A percentile compares a stretch with the other conserved stretches of the same genome.
These are phyloP conservation scores for Linnaemya vulpina DNA, from an alignment of 2,888 invertebrate species.

Conservation along the genomic window DNA sequence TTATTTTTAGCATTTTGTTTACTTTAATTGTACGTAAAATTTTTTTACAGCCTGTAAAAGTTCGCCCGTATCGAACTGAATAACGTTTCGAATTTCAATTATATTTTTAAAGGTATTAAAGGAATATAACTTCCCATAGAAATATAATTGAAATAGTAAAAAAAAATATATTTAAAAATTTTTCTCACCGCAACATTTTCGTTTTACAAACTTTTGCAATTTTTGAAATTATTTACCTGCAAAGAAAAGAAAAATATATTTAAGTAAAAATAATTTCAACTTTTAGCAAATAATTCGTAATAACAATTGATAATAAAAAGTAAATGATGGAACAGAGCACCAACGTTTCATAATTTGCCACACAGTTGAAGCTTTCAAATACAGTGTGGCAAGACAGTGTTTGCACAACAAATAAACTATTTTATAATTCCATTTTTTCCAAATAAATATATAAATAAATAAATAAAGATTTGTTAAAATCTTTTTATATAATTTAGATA, in stretches of 20 bases:
- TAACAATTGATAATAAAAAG: not conserved
- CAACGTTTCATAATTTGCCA: not conserved
- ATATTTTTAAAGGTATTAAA: not conserved
- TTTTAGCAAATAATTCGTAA: not conserved
- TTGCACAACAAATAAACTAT: not conserved
- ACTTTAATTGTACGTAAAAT: not conserved
- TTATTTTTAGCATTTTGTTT: too few species aligned
- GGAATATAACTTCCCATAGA: not conserved
- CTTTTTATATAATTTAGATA: too few species aligned
- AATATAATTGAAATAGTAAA: not conserved
- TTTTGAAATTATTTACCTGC: not conserved
- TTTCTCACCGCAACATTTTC: constrained; percentile 5
- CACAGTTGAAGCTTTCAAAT: not conserved
- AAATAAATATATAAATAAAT: too few species aligned
- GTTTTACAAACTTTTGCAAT: not conserved
- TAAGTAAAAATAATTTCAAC: not conserved
- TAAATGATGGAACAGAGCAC: not conserved
- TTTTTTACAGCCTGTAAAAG: not conserved
- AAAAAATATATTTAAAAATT: not conserved
- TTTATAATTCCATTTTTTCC: too few species aligned
- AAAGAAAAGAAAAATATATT: constrained; percentile 16
- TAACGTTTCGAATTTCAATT: not conserved
- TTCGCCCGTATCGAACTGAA: not conserved
- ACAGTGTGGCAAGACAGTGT: not conserved
- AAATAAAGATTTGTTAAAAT: too few species aligned